Conservation (phyloP, 2,113 vertebrate species). For the Xenopus tropicalis region DNA sequence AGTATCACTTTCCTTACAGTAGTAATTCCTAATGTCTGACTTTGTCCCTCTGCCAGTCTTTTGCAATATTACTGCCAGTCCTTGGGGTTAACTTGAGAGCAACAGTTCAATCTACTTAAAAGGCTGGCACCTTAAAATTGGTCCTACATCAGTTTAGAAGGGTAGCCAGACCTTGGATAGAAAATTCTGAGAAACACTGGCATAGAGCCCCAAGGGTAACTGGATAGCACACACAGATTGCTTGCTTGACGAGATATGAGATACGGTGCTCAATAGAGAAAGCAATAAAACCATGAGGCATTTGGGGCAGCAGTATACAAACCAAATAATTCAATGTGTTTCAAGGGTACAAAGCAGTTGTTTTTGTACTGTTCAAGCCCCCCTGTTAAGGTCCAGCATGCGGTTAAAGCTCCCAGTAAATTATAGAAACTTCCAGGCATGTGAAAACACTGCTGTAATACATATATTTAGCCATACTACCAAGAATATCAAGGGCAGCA, state of each 20-base stretch:
- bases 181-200: neutral
- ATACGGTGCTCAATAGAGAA: neutral
- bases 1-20: too few relatives aligned
- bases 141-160: neutral
- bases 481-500: too few relatives aligned
- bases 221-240: neutral
- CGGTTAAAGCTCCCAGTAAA: too few relatives aligned
- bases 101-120: neutral
- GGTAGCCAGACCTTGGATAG: neutral
- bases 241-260: neutral
- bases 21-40: too few relatives aligned
- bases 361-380: too few relatives aligned
- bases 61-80: too few relatives aligned
- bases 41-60: too few relatives aligned
- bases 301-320: neutral
- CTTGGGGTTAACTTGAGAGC: too few relatives aligned
- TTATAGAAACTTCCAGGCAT: too few relatives aligned
- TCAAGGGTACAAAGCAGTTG: neutral
- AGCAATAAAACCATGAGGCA: neutral
- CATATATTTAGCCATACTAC: too few relatives aligned
- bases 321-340: neutral
- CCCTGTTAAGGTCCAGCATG: too few relatives aligned
- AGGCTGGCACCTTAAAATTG: neutral
- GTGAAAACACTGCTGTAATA: too few relatives aligned
- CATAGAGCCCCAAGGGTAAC: conserved; percentile 1